Evolutionary conservation across 1,140 invertebrate genomes (phyloP).

Genomic region (Drosophila leontia): DNA sequence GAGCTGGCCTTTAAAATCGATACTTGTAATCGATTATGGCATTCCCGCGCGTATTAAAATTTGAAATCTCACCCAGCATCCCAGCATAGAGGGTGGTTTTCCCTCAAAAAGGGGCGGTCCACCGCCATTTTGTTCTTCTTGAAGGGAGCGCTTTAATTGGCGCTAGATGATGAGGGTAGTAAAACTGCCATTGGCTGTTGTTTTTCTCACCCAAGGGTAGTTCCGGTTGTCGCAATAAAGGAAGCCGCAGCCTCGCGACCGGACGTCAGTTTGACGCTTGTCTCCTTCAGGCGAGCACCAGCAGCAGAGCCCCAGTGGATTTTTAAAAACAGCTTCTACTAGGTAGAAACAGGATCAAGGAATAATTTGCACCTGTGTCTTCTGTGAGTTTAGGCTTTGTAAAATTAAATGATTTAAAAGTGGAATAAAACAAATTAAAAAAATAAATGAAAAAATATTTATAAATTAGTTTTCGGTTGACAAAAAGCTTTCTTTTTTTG

Average conservation of each 20-base stretch:
- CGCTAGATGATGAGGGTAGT: conserved; percentile 4
- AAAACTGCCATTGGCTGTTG: conserved; percentile 41
- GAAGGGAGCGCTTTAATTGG: conserved; percentile 28
- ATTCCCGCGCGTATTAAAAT: background rate
- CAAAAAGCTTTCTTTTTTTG: background rate
- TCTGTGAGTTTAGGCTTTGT: conserved; percentile 26
- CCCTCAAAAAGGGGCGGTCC: conserved; percentile 14
- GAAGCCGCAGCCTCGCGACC: conserved; percentile 56
- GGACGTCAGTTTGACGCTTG: conserved; percentile 46
- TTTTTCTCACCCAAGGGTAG: conserved; percentile 1
- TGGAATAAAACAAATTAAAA: no score
- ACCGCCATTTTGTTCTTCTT: conserved; percentile 63
- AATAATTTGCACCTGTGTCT: conserved; percentile 16
- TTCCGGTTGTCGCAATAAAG: conserved; percentile 53
- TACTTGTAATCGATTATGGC: background rate
- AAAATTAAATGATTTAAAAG: background rate
- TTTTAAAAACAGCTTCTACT: background rate
- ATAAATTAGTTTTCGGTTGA: no score
- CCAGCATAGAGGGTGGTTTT: background rate
- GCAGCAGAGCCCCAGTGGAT: background rate
- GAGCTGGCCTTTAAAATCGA: background rate
- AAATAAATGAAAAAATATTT: no score
- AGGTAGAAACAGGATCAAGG: background rate
- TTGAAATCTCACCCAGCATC: conserved; percentile 25
- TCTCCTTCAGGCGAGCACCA: conserved; percentile 44